A percentile compares a stretch with the other conserved stretches of the same genome.
Evolutionary conservation across 2,888 invertebrate genomes (phyloP).

Genomic region (Melanophora roralis): DNA sequence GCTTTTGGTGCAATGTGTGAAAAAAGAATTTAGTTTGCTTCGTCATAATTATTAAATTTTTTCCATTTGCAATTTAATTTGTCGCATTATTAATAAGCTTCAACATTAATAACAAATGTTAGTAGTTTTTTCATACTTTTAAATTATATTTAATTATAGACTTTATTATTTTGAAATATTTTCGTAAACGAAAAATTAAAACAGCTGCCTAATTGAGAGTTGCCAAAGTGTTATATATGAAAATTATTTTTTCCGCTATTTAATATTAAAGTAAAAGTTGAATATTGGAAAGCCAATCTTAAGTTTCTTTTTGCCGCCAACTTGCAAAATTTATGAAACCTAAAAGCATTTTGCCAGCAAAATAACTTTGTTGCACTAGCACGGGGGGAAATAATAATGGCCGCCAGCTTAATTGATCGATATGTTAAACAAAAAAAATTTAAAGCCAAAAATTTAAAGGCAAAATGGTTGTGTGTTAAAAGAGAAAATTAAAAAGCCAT

Average conservation of each 20-base stretch:
- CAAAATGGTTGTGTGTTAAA: neutral
- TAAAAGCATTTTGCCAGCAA: conserved; percentile 5
- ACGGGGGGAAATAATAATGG: conserved; percentile 1
- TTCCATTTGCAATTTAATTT: conserved; percentile 55
- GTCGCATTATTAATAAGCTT: conserved; percentile 22
- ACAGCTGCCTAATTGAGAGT: conserved; percentile 58
- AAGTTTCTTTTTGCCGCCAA: conserved; percentile 8
- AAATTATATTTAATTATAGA: conserved; percentile 58
- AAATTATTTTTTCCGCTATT: conserved; percentile 27
- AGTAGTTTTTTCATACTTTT: conserved; percentile 16
- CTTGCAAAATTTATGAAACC: neutral
- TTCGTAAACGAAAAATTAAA: neutral
- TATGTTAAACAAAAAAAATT: conserved; percentile 3
- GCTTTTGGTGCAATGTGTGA: neutral
- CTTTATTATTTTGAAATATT: conserved; percentile 32
- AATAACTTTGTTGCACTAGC: neutral
- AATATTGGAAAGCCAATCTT: conserved; percentile 40
- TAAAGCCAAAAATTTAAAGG: neutral
- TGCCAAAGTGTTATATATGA: conserved; percentile 57
- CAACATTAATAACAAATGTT: conserved; percentile 39
- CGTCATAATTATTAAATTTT: conserved; percentile 37
- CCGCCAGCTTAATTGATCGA: conserved; percentile 24
- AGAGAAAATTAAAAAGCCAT: conserved; percentile 40
- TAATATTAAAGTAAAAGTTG: conserved; percentile 20
- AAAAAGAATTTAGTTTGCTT: neutral